These are phyloP conservation scores for Allophyes oxyacanthae DNA, from an alignment of 2,888 invertebrate genomes.

Conservation along the genomic window DNA sequence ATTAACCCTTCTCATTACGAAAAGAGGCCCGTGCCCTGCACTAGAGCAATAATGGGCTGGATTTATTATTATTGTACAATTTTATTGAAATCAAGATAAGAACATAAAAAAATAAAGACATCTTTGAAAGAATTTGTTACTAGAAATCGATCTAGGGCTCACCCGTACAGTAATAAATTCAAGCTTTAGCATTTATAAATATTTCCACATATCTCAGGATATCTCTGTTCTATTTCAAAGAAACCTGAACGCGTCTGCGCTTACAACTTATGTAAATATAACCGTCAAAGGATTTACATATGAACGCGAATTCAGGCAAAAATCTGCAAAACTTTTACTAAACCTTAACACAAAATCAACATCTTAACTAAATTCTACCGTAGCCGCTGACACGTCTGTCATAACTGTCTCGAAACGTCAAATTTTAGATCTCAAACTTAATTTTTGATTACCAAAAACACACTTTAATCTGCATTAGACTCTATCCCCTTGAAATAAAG, in stretches of 20 bases:
- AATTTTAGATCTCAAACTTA: constrained; percentile 50
- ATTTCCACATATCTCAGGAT: constrained; percentile 29
- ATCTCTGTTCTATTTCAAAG: constrained; percentile 33
- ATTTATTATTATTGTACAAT: no score
- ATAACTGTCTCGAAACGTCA: constrained; percentile 63
- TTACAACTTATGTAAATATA: constrained; percentile 42
- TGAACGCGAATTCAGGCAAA: constrained; percentile 25
- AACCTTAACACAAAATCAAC: constrained; percentile 36
- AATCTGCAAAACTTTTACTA: constrained; percentile 32
- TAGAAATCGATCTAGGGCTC: constrained; percentile 16
- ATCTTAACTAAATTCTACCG: constrained; percentile 43
- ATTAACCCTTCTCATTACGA: no score
- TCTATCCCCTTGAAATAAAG: constrained; percentile 35
- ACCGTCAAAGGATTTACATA: constrained; percentile 36
- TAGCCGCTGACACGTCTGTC: constrained; percentile 56
- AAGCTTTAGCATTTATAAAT: constrained; percentile 48
- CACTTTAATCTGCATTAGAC: constrained; percentile 27
- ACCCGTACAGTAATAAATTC: constrained; percentile 41
- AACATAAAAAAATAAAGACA: neutral
- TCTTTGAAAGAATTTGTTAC: constrained; percentile 13
- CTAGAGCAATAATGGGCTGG: no score
- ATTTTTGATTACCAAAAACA: constrained; percentile 14
- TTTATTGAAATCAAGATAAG: no score
- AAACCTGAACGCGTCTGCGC: constrained; percentile 28
- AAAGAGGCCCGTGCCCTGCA: no score